Base-by-base conservation (phyloP, 2,113 vertebrate species). In the Ranitomeya variabilis region DNA sequence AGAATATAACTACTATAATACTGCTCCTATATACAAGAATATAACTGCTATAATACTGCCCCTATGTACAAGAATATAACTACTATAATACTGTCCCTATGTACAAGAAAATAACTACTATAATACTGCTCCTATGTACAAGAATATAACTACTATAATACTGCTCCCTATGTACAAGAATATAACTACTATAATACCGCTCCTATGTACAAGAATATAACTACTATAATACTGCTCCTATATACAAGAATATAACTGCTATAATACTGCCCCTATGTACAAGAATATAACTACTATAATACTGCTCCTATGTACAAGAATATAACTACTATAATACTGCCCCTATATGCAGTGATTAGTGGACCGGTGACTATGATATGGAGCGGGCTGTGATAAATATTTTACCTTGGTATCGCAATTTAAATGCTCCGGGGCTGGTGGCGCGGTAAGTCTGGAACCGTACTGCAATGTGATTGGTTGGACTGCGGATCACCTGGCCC, bases 401-500 rank as follows among this genome's bases (percentile, higher is more conserved):
- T 52, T 85, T 76, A 98, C 97, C 97, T 96, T 98, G 97, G 91
- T 98, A 98, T 90, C 96, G 96, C 89, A 98, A 95, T 91, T 94
- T 95, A 94, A 98, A 98, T 85, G 95, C 91, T 55, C 96, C 94
- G 1, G 96, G 96, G 91, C 95, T 94, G 66, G 91, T 94, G 90
- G 95, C 93, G 26, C 94, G 95, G 26, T 95, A 95, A 83, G 96
- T 98, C 92, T 95, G 96, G 78, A 97, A 97, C 91, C 97, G 95
- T 90, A 97, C 96, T 90, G 96, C 94, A 90, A 97, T 95, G 91
- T 96, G 95, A 90, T 98, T 97, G 92, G 97, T 97, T 59, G 96
- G 94, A 67, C 97, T 97, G 78, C 97, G 97, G 80, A 98, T 97
- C 91, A 97, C 97, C 92, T 97, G 97, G 87, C 97, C 97, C 92